Evolutionary conservation across 2,888 invertebrate genomes (phyloP).

Genomic region (Sinhomidia bicolor): DNA sequence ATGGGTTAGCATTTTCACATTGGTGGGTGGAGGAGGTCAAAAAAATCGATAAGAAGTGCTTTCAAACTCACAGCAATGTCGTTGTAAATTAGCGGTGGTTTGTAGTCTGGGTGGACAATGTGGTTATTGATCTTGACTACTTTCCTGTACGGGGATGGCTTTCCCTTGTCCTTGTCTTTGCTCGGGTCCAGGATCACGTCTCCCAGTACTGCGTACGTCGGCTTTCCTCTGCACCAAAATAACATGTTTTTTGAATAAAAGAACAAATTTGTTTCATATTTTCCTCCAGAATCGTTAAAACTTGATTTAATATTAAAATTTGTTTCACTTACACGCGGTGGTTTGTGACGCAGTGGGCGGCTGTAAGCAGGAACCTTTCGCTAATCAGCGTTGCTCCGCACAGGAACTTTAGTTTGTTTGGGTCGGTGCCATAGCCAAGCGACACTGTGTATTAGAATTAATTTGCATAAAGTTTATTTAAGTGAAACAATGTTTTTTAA

Average conservation of each 20-base stretch:
- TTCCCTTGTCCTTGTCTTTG: not conserved
- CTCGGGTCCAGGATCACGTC: constrained; percentile 23
- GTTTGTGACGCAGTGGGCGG: constrained; percentile 89
- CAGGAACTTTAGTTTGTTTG: constrained; percentile 66
- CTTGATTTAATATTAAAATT: too few relatives aligned
- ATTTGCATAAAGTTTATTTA: too few relatives aligned
- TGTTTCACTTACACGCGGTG: constrained; percentile 24
- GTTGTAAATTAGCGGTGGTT: constrained; percentile 75
- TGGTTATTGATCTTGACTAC: constrained; percentile 65
- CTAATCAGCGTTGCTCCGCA: constrained; percentile 91
- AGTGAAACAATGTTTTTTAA: too few relatives aligned
- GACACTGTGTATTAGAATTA: too few relatives aligned
- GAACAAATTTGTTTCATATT: not conserved
- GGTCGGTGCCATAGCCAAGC: constrained; percentile 44
- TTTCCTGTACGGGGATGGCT: constrained; percentile 22
- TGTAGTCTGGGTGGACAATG: constrained; percentile 77
- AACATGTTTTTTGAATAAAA: not conserved
- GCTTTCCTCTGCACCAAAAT: constrained; percentile 35
- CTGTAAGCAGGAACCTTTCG: constrained; percentile 88
- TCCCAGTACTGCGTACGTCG: constrained; percentile 59
- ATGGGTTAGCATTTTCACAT: not conserved
- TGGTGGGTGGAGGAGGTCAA: not conserved
- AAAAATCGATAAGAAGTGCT: not conserved
- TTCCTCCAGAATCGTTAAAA: too few relatives aligned
- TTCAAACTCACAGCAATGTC: constrained; percentile 78